Conservation (phyloP, 1,140 invertebrate genomes). For the Aporrectodea caliginosa region DNA sequence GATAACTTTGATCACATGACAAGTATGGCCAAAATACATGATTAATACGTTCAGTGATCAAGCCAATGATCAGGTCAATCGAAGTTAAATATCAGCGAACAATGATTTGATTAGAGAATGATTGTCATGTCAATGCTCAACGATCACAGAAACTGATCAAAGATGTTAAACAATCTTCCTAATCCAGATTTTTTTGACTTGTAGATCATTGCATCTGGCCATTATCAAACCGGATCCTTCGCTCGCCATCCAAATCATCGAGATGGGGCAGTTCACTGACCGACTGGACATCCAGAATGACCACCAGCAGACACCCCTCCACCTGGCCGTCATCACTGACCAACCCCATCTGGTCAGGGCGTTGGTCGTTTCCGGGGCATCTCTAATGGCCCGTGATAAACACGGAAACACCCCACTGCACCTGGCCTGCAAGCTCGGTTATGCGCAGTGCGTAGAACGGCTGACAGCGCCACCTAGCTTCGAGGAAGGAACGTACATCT, state of each 20-base stretch:
- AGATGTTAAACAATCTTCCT: no score
- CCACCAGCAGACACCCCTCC: constrained; percentile 60
- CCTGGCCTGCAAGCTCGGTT: constrained; percentile 58
- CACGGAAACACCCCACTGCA: constrained; percentile 8
- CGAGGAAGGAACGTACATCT: neutral
- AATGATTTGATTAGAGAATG: no score
- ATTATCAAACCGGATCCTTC: neutral
- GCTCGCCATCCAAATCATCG: neutral
- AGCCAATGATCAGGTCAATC: no score
- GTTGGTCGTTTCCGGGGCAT: constrained; percentile 66
- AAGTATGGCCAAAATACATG: no score
- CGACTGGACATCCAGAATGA: neutral
- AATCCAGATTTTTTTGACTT: neutral
- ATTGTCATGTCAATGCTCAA: no score
- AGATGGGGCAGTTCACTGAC: neutral
- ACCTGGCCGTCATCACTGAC: constrained; percentile 66
- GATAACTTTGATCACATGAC: no score
- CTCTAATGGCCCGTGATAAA: constrained; percentile 29
- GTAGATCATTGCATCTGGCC: neutral
- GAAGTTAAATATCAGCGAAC: no score
- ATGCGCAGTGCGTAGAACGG: constrained; percentile 63
- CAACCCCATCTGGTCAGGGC: constrained; percentile 63
- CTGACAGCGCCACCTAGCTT: constrained; percentile 59
- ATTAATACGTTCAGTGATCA: no score
- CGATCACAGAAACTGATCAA: no score